These are phyloP conservation scores for Brachionichthys hirsutus DNA, from an alignment of 2,113 vertebrate species.

Conservation along the genomic window DNA sequence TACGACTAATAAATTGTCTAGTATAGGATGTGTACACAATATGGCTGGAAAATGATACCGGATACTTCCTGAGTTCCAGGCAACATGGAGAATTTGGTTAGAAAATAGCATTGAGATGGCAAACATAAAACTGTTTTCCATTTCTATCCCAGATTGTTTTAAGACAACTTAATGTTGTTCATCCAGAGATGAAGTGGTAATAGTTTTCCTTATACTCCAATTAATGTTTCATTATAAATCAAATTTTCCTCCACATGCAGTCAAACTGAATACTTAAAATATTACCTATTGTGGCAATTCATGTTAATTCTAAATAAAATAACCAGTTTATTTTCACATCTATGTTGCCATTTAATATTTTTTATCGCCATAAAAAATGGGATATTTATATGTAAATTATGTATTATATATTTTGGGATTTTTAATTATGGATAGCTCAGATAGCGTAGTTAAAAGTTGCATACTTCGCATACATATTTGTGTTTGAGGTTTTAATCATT, in stretches of 20 bases:
- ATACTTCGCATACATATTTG: too few species aligned
- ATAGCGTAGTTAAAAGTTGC: too few species aligned
- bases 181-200: constrained; percentile 39
- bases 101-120: constrained; percentile 14
- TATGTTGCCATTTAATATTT: too few species aligned
- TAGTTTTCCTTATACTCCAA: constrained; percentile 33
- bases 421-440: too few species aligned
- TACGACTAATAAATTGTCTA: too few species aligned
- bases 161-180: constrained; percentile 30
- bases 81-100: background rate
- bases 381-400: too few species aligned
- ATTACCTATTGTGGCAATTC: constrained; percentile 14
- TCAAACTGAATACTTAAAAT: constrained; percentile 38
- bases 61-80: constrained; percentile 7
- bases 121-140: constrained; percentile 22
- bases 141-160: constrained; percentile 25
- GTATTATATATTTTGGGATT: too few species aligned
- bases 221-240: constrained; percentile 53
- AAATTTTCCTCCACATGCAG: constrained; percentile 33
- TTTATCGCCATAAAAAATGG: too few species aligned
- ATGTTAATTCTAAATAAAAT: too few species aligned
- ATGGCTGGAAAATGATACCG: background rate
- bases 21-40: background rate
- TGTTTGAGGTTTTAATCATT: too few species aligned
- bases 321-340: too few species aligned